Evolutionary conservation across 2,113 vertebrate species (phyloP).

Genomic region (Peromyscus maniculatus): DNA sequence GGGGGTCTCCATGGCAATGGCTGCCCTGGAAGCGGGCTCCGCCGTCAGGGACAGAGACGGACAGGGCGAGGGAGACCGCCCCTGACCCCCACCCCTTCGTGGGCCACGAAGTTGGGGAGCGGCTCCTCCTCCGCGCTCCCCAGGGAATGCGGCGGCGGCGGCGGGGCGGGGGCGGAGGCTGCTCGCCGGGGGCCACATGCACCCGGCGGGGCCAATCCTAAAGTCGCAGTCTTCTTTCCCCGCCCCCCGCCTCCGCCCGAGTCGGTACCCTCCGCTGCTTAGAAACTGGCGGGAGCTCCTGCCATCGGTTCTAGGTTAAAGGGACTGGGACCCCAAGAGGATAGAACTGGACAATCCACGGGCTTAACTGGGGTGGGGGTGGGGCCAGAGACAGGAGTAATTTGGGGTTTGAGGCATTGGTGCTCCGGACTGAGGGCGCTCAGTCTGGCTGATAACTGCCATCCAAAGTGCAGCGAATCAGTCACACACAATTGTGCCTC

Average conservation of each 20-base stretch:
- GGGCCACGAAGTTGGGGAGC: slow-evolving; percentile 60
- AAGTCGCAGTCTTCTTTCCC: slow-evolving; percentile 67
- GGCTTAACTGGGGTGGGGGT: background rate
- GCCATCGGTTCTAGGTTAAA: background rate
- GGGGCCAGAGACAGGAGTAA: background rate
- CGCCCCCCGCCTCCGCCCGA: slow-evolving; percentile 30
- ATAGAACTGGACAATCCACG: background rate
- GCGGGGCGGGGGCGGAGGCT: slow-evolving; percentile 67
- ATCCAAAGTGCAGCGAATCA: slow-evolving; percentile 63
- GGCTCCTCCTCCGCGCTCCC: slow-evolving; percentile 75
- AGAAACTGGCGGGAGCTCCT: slow-evolving; percentile 57
- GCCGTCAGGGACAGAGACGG: background rate
- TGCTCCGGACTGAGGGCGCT: background rate
- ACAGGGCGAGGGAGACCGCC: background rate
- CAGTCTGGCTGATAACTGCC: slow-evolving; percentile 66
- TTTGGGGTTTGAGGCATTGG: background rate
- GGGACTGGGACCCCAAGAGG: background rate
- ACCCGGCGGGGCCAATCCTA: slow-evolving; percentile 65
- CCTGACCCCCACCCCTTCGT: slow-evolving; percentile 59
- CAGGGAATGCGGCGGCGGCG: slow-evolving; percentile 69
- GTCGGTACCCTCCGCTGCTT: background rate
- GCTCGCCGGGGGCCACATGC: slow-evolving; percentile 65
- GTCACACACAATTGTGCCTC: slow-evolving; percentile 67
- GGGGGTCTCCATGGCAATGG: slow-evolving; percentile 75
- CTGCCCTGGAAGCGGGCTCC: slow-evolving; percentile 27